Evolutionary conservation across 2,797 vertebrate genomes (phyloP), one percentile per base, ranked within the genome.

Genomic region (Rhincodon typus): DNA sequence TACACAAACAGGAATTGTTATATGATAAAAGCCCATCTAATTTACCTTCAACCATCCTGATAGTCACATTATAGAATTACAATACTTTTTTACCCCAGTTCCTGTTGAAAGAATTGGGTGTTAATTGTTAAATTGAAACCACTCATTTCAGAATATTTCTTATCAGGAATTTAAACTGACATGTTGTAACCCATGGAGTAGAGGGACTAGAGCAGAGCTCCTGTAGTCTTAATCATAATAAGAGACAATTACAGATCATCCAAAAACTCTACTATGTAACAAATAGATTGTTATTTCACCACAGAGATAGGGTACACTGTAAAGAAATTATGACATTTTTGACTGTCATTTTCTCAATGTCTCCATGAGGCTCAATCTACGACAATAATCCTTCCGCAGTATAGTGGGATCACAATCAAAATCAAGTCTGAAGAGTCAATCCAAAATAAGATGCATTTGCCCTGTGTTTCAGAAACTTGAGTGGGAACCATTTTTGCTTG

Each of bases 161-260:
- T 94, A 67, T 70, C n/a, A 27, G 62, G 90, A 93, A 67, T 62
- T 34, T 57, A 91, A 91, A 91, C 88, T 66, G 88, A n/a, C n/a
- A n/a, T n/a, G n/a, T n/a, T n/a, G n/a, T n/a, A n/a, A n/a, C n/a
- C n/a, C n/a, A n/a, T n/a, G n/a, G n/a, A n/a, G n/a, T n/a, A n/a
- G n/a, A n/a, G n/a, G n/a, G n/a, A n/a, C n/a, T n/a, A n/a, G n/a
- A n/a, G n/a, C n/a, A n/a, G n/a, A n/a, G n/a, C n/a, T n/a, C n/a
- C n/a, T n/a, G n/a, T n/a, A n/a, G n/a, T n/a, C n/a, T n/a, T n/a
- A n/a, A n/a, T n/a, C 17, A 42, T 82, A 82, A 82, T 5, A 42
- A 42, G 53, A 10, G 86, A 57, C 50, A 53, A 5, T 15, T 34
- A 34, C 86, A 87, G 50, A 4, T 38, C 23, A 17, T n/a, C 12